Percentiles rank a stretch among this genome's conserved stretches.
Conservation (phyloP, 2,888 invertebrate genomes). For the Callyntrura sp. region DNA sequence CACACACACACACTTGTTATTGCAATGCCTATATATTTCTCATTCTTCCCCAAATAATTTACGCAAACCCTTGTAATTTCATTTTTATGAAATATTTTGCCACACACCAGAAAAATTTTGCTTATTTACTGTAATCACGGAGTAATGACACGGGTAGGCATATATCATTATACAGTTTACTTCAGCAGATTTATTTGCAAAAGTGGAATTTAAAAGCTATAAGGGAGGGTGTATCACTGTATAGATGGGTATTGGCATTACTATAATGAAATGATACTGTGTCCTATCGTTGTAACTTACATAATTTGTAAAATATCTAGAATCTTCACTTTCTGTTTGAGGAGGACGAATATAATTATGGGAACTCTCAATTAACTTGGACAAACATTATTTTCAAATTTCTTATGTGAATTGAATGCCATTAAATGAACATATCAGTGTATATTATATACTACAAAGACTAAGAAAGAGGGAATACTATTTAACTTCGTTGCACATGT, state of each 20-base stretch:
- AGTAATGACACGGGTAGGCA: neutral
- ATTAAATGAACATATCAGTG: neutral
- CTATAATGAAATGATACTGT: slow-evolving; percentile 41
- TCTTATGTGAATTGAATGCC: neutral
- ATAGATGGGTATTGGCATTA: too few species aligned
- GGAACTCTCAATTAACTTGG: slow-evolving; percentile 50
- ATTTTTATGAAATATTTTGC: neutral
- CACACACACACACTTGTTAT: neutral
- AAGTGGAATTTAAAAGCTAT: slow-evolving; percentile 48
- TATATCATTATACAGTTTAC: slow-evolving; percentile 31
- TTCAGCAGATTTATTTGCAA: neutral
- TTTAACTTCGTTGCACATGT: neutral
- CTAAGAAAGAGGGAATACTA: too few species aligned
- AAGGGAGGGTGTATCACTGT: slow-evolving; percentile 34
- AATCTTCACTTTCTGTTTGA: neutral
- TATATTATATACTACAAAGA: too few species aligned
- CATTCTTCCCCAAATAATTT: neutral
- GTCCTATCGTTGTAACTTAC: slow-evolving; percentile 8
- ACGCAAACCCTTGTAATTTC: neutral
- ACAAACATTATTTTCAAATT: slow-evolving; percentile 63
- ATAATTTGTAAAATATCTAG: slow-evolving; percentile 9
- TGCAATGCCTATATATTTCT: neutral
- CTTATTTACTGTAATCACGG: slow-evolving; percentile 45
- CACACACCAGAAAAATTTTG: slow-evolving; percentile 18
- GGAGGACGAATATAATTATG: slow-evolving; percentile 52